Base-by-base conservation (phyloP, 2,888 invertebrate genomes). In the Synergus laeviventris region DNA sequence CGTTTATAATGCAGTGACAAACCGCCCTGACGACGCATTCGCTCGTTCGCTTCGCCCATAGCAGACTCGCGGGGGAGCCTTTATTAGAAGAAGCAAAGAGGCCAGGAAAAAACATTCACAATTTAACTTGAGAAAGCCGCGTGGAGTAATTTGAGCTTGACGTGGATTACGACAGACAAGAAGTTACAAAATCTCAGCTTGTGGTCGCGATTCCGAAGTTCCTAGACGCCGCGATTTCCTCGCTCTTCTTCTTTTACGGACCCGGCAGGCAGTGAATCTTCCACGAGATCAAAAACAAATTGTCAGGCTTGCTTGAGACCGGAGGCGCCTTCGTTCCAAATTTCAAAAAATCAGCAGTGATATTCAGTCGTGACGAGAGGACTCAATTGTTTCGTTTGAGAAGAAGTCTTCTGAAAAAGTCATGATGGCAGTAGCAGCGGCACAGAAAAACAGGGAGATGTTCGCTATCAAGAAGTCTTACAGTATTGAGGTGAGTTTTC, bases 381-480 rank as follows among this genome's bases (percentile, higher is more conserved):
- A n/a, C n/a, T 14, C 36, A 54, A 18, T 73, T 59, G 56, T 59
- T 74, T 7, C 21, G 38, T 24, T 74, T 74, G 38, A 38, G 39
- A 59, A 73, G 16, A 73, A 38, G 24, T 31, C 39, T 24, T 21
- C 14, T 24, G 31, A 66, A 24, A 16, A 56, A 0, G 16, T 45
- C 2, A 94, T 93, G 93, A 97, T 97, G 95, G 96, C 96, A 92
- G 96, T 97, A 89, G 96, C 97, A 91, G 96, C 97, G 91, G 97
- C 97, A 84, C 97, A 97, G 93, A 97, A 97, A 93, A 97, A 97
- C 93, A 95, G 97, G 91, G 97, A 97, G 92, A 96, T 97, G 95
- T 97, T 97, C 94, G 97, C 97, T 91, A 97, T 97, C 93, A 97
- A 97, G 93, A 98, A 98, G 92, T 97, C 97, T 84, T 98, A 98